Conservation (phyloP, 2,888 invertebrate species). For the Lasioglossum calceatum region DNA sequence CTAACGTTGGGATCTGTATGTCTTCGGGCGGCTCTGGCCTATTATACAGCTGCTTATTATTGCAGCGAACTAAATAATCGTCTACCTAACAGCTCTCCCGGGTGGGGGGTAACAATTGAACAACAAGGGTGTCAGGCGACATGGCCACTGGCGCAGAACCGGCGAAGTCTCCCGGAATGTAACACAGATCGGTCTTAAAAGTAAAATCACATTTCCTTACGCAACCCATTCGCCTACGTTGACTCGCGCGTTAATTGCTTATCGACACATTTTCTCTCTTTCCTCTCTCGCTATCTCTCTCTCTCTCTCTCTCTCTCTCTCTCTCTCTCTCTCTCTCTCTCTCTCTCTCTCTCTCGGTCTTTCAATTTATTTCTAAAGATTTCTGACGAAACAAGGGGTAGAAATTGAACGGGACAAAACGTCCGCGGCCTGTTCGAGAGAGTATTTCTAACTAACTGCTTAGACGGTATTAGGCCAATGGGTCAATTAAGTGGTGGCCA, state of each 20-base stretch:
- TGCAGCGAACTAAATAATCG: slow-evolving; percentile 14
- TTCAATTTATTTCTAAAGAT: background rate
- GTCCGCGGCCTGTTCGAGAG: slow-evolving; percentile 12
- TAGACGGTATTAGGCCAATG: slow-evolving; percentile 52
- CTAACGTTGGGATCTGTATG: slow-evolving; percentile 35
- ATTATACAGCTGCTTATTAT: slow-evolving; percentile 2
- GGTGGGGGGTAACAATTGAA: slow-evolving; percentile 16
- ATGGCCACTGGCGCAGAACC: slow-evolving; percentile 63
- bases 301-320: too few species aligned
- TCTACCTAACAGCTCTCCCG: background rate
- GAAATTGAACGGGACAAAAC: background rate
- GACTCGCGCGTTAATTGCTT: slow-evolving; percentile 26
- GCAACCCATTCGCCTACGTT: slow-evolving; percentile 56
- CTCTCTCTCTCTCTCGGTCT: background rate
- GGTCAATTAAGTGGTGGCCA: slow-evolving; percentile 56
- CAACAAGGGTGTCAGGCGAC: slow-evolving; percentile 49
- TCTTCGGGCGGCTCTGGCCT: slow-evolving; percentile 37
- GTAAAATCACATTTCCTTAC: slow-evolving; percentile 69
- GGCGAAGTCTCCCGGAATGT: slow-evolving; percentile 47
- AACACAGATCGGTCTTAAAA: slow-evolving; percentile 70
- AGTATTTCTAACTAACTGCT: slow-evolving; percentile 15
- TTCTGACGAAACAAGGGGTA: background rate
- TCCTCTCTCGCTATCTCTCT: background rate
- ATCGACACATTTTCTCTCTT: background rate
- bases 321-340: background rate